A percentile compares a stretch with the other conserved stretches of the same genome.
phyloP scores from a whole-genome alignment of 2,888 invertebrate genomes.

The Apodemia mormo region DNA sequence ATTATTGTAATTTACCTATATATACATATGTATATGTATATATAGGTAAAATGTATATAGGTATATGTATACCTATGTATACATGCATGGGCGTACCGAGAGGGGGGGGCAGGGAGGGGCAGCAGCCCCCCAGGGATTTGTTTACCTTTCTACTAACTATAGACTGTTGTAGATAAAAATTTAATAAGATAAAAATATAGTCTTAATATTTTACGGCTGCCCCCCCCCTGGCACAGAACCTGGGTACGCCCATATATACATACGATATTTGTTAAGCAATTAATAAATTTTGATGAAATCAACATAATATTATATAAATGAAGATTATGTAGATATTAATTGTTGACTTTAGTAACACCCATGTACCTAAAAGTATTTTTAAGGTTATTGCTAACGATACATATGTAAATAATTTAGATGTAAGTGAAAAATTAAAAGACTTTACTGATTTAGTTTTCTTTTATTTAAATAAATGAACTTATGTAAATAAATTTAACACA shows the following conservation, averaged over 20 bases:
- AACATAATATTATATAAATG: background rate
- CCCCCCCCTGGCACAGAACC: too few species aligned
- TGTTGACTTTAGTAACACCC: slow-evolving; percentile 8
- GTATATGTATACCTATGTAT: too few species aligned
- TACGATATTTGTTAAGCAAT: background rate
- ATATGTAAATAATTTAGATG: slow-evolving; percentile 6
- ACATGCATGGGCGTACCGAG: too few species aligned
- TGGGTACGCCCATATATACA: background rate
- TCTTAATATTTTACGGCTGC: too few species aligned
- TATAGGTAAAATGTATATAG: too few species aligned
- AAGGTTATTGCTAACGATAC: slow-evolving; percentile 8
- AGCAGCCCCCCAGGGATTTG: too few species aligned
- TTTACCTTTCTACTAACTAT: too few species aligned
- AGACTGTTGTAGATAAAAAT: too few species aligned
- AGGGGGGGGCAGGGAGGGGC: too few species aligned
- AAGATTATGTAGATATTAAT: background rate
- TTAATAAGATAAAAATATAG: too few species aligned
- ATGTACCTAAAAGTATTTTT: slow-evolving; percentile 18
- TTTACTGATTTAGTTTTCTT: slow-evolving; percentile 6
- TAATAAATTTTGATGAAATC: background rate
- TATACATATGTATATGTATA: too few species aligned
- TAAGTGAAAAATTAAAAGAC: slow-evolving; percentile 12
- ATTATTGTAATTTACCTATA: background rate
- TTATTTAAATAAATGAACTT: slow-evolving; percentile 37
- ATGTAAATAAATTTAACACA: background rate